Conservation (phyloP, 2,888 invertebrate species). For the Megamerina dolium region DNA sequence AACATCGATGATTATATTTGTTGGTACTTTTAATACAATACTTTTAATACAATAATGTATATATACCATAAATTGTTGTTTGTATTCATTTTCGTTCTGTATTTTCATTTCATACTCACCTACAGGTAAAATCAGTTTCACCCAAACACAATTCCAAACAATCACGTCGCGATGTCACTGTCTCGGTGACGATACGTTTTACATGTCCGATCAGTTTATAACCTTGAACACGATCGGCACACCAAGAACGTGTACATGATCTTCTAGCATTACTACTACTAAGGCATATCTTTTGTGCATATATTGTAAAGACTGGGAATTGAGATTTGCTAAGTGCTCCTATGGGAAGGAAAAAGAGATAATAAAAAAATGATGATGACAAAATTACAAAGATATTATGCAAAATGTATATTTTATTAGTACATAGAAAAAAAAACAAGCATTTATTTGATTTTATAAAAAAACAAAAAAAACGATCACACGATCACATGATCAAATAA, state of each 20-base stretch:
- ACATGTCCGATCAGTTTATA: conserved; percentile 73
- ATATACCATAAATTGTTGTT: too few relatives aligned
- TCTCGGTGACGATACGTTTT: conserved; percentile 67
- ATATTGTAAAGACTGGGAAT: conserved; percentile 91
- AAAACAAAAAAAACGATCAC: too few relatives aligned
- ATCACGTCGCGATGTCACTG: conserved; percentile 73
- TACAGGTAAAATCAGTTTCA: conserved; percentile 85
- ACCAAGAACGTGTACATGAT: conserved; percentile 87
- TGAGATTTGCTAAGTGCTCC: conserved; percentile 86
- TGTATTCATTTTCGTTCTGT: too few relatives aligned
- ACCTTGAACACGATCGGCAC: conserved; percentile 86
- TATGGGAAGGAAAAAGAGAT: conserved; percentile 42
- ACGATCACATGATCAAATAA: too few relatives aligned
- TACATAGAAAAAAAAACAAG: too few relatives aligned
- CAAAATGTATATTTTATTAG: too few relatives aligned
- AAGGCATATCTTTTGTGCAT: conserved; percentile 89
- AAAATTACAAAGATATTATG: conserved; percentile 2
- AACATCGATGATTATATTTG: too few relatives aligned
- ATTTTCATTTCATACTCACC: too few relatives aligned
- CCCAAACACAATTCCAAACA: conserved; percentile 84
- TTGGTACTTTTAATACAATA: too few relatives aligned
- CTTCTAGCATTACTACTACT: too few relatives aligned
- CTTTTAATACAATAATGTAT: too few relatives aligned
- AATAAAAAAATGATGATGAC: background rate
- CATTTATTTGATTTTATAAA: too few relatives aligned